Evolutionary conservation across 2,797 vertebrate species (phyloP).

Genomic region (Oryzias dopingdopingensis): DNA sequence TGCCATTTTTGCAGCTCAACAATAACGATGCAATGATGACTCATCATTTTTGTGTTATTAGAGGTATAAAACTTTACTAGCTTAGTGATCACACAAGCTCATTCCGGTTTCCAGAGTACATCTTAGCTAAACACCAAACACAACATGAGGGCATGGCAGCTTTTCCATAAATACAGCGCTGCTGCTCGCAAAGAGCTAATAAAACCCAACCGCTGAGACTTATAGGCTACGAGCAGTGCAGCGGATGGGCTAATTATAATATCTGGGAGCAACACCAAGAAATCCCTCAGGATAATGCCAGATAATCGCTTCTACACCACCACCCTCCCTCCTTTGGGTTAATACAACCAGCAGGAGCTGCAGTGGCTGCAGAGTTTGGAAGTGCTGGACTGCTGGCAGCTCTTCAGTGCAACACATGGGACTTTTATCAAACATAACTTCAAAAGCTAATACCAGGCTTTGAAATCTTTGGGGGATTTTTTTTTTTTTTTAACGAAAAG

Average conservation of each 20-base stretch:
- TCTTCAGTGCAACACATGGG: constrained; percentile 43
- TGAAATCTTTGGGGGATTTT: constrained; percentile 33
- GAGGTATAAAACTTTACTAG: constrained; percentile 15
- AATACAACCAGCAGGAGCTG: constrained; percentile 19
- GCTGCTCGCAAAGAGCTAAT: constrained; percentile 37
- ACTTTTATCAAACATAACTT: constrained; percentile 58
- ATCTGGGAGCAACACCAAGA: constrained; percentile 51
- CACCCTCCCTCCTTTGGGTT: constrained; percentile 18
- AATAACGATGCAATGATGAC: no score
- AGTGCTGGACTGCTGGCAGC: constrained; percentile 41
- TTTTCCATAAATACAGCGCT: constrained; percentile 18
- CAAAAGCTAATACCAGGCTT: constrained; percentile 51
- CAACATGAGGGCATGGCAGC: constrained; percentile 17
- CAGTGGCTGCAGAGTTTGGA: constrained; percentile 37
- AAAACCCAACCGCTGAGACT: constrained; percentile 50
- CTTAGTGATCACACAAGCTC: constrained; percentile 18
- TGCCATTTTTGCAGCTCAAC: no score
- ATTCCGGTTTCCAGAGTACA: constrained; percentile 20
- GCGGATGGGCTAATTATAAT: constrained; percentile 52
- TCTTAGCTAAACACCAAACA: constrained; percentile 28
- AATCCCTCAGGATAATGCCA: constrained; percentile 40
- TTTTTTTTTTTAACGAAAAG: constrained; percentile 18
- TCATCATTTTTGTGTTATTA: no score
- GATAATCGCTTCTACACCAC: constrained; percentile 40
- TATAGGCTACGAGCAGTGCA: constrained; percentile 28